Evolutionary conservation across 2,113 vertebrate species (phyloP).

Genomic region (Etia nguti): DNA sequence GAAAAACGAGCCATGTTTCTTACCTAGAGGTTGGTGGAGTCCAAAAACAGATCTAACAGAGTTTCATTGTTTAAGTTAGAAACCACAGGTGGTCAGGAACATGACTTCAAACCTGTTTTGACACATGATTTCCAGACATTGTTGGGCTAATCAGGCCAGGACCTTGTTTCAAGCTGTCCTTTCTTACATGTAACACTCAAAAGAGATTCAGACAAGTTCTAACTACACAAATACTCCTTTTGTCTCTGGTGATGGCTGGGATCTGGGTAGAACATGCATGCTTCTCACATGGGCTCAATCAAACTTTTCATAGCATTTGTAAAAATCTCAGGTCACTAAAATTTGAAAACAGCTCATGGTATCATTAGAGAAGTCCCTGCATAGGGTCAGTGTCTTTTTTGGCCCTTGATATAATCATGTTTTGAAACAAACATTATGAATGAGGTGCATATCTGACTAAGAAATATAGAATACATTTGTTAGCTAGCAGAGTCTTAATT

Average conservation of each 20-base stretch:
- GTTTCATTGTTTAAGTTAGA: background rate
- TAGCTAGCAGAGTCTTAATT: background rate
- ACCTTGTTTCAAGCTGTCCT: background rate
- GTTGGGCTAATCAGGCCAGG: background rate
- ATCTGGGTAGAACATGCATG: background rate
- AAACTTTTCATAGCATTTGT: background rate
- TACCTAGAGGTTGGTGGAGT: background rate
- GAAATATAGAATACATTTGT: background rate
- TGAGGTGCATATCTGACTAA: background rate
- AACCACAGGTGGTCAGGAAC: background rate
- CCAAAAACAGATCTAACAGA: background rate
- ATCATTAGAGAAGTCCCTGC: background rate
- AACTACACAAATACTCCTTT: background rate
- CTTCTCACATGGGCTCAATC: background rate
- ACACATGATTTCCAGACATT: background rate
- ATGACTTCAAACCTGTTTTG: background rate
- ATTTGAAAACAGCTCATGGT: background rate
- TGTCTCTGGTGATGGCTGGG: background rate
- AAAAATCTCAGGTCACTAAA: background rate
- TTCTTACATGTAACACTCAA: background rate
- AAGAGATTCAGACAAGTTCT: background rate
- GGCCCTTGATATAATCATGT: background rate
- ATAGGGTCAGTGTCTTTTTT: background rate
- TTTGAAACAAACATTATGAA: background rate
- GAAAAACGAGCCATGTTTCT: background rate